Conservation (phyloP, 2,113 vertebrate species). For the Dipodomys ordii region DNA sequence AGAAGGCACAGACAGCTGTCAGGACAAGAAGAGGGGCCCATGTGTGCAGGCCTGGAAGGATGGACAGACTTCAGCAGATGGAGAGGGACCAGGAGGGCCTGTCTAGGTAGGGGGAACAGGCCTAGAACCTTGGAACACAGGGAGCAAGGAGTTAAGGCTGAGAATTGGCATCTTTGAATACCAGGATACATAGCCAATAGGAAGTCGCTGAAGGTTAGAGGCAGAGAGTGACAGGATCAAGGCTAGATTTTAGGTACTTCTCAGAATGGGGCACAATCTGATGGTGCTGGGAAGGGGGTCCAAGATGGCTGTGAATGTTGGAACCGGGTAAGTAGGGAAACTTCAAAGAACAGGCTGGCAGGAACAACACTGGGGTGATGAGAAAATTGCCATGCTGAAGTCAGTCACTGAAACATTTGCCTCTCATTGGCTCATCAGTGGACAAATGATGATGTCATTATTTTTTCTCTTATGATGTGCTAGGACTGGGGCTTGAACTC, state of each 20-base stretch:
- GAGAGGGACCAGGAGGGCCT: not conserved
- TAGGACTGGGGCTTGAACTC: no score
- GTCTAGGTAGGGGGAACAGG: not conserved
- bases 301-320: not conserved
- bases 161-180: not conserved
- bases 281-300: not conserved
- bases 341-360: not conserved
- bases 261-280: not conserved
- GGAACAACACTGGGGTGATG: not conserved
- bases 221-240: not conserved
- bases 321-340: not conserved
- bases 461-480: no score
- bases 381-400: not conserved
- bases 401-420: not conserved
- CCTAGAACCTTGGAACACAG: not conserved
- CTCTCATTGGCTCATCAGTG: not conserved
- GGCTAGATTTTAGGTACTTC: conserved; percentile 2
- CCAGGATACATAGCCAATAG: not conserved
- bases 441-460: not conserved
- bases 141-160: not conserved
- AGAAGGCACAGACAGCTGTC: not conserved
- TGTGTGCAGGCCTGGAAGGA: not conserved
- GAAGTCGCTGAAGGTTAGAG: not conserved
- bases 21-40: not conserved
- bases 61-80: not conserved